Evolutionary conservation across 2,888 invertebrate species (phyloP).

Genomic region (Sympetrum striolatum): DNA sequence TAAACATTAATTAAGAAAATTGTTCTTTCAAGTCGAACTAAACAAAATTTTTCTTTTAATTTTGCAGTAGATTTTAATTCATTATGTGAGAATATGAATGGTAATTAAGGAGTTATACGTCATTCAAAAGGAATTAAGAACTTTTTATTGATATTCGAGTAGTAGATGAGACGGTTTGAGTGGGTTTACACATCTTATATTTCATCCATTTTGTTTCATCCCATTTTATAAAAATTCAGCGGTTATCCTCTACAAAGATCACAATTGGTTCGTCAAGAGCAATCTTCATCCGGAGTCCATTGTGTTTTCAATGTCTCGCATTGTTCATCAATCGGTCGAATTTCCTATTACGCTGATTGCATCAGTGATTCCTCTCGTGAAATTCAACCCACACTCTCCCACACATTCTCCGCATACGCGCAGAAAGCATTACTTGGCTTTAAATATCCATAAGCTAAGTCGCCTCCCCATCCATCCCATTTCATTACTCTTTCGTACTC

Average conservation of each 20-base stretch:
- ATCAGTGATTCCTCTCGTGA: neutral
- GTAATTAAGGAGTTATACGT: too few relatives aligned
- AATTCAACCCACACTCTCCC: neutral
- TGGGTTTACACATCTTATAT: too few relatives aligned
- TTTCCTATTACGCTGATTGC: neutral
- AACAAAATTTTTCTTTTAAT: too few relatives aligned
- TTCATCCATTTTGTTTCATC: neutral
- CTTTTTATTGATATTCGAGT: too few relatives aligned
- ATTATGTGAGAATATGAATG: too few relatives aligned
- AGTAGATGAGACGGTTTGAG: too few relatives aligned
- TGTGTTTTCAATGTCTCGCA: neutral
- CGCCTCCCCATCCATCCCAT: neutral
- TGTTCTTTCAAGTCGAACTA: too few relatives aligned
- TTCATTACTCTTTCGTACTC: neutral
- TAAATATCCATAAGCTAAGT: neutral
- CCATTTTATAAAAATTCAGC: neutral
- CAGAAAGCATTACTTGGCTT: too few relatives aligned
- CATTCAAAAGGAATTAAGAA: too few relatives aligned
- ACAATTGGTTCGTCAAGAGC: neutral
- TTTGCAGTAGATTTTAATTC: too few relatives aligned
- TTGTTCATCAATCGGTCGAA: neutral
- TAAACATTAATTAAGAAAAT: too few relatives aligned
- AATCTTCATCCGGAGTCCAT: neutral
- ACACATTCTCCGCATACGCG: neutral
- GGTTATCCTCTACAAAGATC: neutral